Base-by-base conservation (phyloP, 1,140 invertebrate species). In the Euura saliciscinereae region DNA sequence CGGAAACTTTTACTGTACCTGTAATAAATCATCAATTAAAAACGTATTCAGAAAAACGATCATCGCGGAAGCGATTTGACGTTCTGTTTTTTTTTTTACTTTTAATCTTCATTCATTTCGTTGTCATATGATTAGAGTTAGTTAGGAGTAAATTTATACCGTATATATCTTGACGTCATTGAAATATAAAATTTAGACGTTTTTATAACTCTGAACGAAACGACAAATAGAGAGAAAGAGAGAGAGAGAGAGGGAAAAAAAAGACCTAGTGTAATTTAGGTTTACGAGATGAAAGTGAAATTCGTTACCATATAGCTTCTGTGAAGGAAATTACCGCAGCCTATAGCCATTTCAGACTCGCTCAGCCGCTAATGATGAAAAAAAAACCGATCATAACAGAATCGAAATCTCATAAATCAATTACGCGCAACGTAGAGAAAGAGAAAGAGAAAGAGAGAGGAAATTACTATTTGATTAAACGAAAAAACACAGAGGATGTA, bases 241-340 rank as follows among this genome's bases (percentile, higher is more conserved):
- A 28, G 28, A 28, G 28, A 28, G 28, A 28, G 66, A 28, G 43
- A 67, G 6, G 7, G n/a, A n/a, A 3, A 10, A 67, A 42, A 42
- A 42, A 67, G 5, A 67, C 11, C 8, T 67, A 59, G 8, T 59
- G 51, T n/a, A 59, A 75, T 76, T 79, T 72, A 73, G 71, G 75
- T 82, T 82, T 79, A 82, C 79, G 80, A 81, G 77, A 74, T 71
- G 77, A 83, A 83, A 83, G 80, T 78, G 79, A 82, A 82, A 80
- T 76, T 81, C 73, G 51, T 59, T 59, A 28, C 28, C 28, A 28
- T 28, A 28, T 28, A 28, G 28, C 51, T 8, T 59, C 51, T n/a
- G 51, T 4, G 4, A n/a, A n/a, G 10, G 8, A 11, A n/a, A 11
- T n/a, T 59, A 6, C 13, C 3, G 51, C 8, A 11, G 5, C 51